Base-by-base conservation (phyloP, 2,113 vertebrate species). In the Halichoerus grypus region DNA sequence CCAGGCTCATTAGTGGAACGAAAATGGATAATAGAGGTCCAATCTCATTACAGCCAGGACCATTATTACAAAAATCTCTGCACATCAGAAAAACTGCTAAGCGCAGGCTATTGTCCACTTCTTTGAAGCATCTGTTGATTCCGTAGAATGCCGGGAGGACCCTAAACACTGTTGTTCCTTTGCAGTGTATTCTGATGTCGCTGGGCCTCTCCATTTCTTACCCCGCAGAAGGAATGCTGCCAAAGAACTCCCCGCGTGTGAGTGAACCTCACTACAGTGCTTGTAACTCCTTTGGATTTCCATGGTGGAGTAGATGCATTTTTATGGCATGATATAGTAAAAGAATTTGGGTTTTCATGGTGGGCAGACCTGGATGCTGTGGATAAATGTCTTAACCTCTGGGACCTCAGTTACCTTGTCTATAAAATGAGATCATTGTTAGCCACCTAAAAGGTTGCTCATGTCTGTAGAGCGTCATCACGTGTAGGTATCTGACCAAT, bases 1-100 rank as follows among this genome's bases (percentile, higher is more conserved):
- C 85, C 83, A 61, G 92, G n/a, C 51, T 96, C 85, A 92, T 94
- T 96, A 89, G 67, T 84, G 91, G 96, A 88, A 82, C 57, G 1
- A 82, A 91, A 93, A 31, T 91, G 86, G 84, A 55, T 88, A 51
- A 69, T 12, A 71, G 90, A 13, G 46, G 76, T 46, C 92, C 96
- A 51, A 53, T 95, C 83, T 92, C 84, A 49, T 97, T 77, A 88
- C 4, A 53, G 83, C 79, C 59, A 18, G 67, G 8, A 19, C 94
- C 86, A 15, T 72, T 21, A 46, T 82, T n/a, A 51, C 88, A 87
- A 80, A 86, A 80, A 53, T 33, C 89, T 80, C 67, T 63, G 49
- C 61, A 33, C 53, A 4, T 39, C 55, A 31, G 53, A 31, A n/a
- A 92, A 61, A 4, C 79, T 49, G 24, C 67, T 8, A 8, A 28